A percentile compares a stretch with the other conserved stretches of the same genome.
These are phyloP conservation scores for Sebastes vulpes DNA, from an alignment of 2,797 vertebrate species.

Conservation along the genomic window DNA sequence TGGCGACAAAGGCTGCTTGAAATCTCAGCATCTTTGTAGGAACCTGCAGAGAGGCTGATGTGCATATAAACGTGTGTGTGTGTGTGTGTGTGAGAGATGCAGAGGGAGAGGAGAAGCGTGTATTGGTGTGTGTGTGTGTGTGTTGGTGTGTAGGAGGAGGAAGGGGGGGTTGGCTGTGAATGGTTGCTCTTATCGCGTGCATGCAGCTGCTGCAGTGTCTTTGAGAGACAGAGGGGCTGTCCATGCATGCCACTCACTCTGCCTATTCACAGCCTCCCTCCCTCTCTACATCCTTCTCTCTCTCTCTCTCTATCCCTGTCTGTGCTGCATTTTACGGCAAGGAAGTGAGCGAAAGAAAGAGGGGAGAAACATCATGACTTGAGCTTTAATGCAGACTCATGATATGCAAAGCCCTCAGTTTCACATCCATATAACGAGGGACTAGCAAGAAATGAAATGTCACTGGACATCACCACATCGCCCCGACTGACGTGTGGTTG, in stretches of 20 bases:
- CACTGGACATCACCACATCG: constrained; percentile 49
- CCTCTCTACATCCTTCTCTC: background rate
- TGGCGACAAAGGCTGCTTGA: constrained; percentile 49
- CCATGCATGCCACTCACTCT: constrained; percentile 81
- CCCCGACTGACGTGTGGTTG: constrained; percentile 22
- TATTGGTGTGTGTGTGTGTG: constrained; percentile 53
- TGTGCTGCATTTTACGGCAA: constrained; percentile 58
- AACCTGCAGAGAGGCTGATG: constrained; percentile 55
- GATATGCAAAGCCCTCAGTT: constrained; percentile 33
- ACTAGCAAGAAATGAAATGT: constrained; percentile 69
- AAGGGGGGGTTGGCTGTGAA: constrained; percentile 75
- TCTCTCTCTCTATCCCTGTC: constrained; percentile 30
- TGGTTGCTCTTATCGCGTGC: constrained; percentile 85
- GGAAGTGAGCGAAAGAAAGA: constrained; percentile 43
- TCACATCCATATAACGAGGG: constrained; percentile 36
- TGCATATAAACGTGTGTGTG: constrained; percentile 28
- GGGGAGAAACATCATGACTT: constrained; percentile 43
- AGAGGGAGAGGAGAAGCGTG: constrained; percentile 31
- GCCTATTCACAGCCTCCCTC: constrained; percentile 69
- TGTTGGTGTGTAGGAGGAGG: constrained; percentile 68
- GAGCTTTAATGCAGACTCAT: constrained; percentile 70
- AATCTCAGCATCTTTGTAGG: constrained; percentile 55
- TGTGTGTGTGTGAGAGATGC: background rate
- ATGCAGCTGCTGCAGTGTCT: constrained; percentile 86
- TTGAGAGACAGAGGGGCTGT: constrained; percentile 82